Evolutionary conservation across 2,113 vertebrate species (phyloP).

Genomic region (Azemiops feae): DNA sequence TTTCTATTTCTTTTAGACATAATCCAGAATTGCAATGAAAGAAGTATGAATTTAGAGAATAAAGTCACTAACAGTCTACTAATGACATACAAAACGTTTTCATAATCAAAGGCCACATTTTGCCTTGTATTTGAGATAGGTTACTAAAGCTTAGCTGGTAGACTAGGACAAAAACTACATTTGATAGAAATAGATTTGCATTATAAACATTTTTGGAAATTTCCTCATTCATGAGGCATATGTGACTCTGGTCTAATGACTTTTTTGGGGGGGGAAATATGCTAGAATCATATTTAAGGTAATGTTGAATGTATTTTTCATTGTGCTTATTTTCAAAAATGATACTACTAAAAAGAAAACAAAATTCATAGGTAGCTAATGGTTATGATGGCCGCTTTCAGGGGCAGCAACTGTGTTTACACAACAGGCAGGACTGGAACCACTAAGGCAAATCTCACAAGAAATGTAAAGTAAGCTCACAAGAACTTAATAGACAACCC

Average conservation of each 20-base stretch:
- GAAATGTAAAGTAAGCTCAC: too few species aligned
- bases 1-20: background rate
- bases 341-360: too few species aligned
- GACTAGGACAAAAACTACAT: background rate
- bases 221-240: background rate
- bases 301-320: too few species aligned
- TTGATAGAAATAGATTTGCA: background rate
- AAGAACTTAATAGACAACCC: too few species aligned
- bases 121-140: background rate
- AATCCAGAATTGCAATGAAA: background rate
- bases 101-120: background rate
- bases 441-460: too few species aligned
- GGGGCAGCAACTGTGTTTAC: too few species aligned
- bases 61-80: background rate
- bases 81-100: background rate
- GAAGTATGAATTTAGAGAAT: background rate
- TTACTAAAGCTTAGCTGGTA: background rate
- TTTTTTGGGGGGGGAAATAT: background rate
- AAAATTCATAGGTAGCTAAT: too few species aligned
- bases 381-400: too few species aligned
- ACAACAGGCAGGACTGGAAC: too few species aligned
- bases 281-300: background rate
- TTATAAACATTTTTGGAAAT: background rate
- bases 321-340: too few species aligned
- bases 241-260: background rate